Evolutionary conservation across 2,888 invertebrate genomes (phyloP), one percentile per base, ranked within the genome.

Genomic region (Pediacus dermestoides): DNA sequence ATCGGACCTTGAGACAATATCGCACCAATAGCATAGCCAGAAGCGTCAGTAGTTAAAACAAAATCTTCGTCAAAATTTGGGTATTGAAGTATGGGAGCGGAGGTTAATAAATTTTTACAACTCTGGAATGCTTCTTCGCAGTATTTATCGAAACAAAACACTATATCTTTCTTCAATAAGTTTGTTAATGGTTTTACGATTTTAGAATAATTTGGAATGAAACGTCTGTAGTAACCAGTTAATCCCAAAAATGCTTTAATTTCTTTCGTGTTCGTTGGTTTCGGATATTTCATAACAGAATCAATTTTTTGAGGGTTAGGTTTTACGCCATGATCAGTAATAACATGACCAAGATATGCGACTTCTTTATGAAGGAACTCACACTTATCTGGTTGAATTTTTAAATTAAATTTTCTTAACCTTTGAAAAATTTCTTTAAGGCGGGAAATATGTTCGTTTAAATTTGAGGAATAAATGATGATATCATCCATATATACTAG

Each of bases 11-110:
- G 59, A 2, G 51, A 50, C 6, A 65, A 18, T 0, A 65, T 48
- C 0, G 47, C 50, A 3, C 60, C 59, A 3, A 65, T 35, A 1
- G 53, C 57, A 10, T 39, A 37, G 22, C 59, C 52, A 3, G 51
- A 51, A 0, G 63, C 63, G 31, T 64, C 63, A 0, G 61, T 60
- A 0, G 46, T 50, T 11, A 59, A 11, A 14, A 46, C 37, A 31
- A 60, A 58, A 3, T 31, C 16, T 43, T 48, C 32, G 0, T 16
- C n/a, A 36, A 52, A 59, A 15, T 39, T 34, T 15, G 30, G 35
- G 13, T 30, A 30, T 16, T 26, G 34, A 2, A 39, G 14, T 4
- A 39, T 28, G 1, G 34, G 34, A n/a, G 26, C 28, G 2, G 18
- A 13, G n/a, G 4, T 18, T 7, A 27, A 16, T 11, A 30, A 31